phyloP scores from a whole-genome alignment of 2,888 invertebrate genomes.

The Acleris holmiana region DNA sequence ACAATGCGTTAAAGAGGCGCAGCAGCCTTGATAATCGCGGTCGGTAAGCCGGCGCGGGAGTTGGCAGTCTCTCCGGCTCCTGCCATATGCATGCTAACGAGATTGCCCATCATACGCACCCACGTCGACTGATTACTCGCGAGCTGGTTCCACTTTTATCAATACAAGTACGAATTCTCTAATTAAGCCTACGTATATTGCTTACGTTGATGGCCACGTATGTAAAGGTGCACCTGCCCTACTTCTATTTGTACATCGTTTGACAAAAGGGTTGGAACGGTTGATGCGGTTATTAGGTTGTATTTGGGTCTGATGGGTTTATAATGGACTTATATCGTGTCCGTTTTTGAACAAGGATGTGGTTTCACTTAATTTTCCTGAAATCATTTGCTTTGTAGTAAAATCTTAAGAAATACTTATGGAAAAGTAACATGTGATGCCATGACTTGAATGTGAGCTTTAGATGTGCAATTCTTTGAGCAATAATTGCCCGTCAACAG shows the following conservation, averaged over 20 bases:
- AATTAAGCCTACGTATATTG: not conserved
- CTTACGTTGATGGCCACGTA: no score
- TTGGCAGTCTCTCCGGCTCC: constrained; percentile 55
- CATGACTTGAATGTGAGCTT: no score
- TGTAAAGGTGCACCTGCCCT: no score
- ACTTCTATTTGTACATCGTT: not conserved
- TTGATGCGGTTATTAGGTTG: constrained; percentile 4
- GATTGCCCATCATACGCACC: constrained; percentile 54
- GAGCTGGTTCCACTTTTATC: constrained; percentile 39
- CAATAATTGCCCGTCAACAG: not conserved
- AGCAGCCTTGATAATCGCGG: constrained; percentile 50
- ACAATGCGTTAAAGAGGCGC: constrained; percentile 47
- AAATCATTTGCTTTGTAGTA: not conserved
- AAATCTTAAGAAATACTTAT: no score
- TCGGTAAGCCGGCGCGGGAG: constrained; percentile 47
- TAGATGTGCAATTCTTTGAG: not conserved
- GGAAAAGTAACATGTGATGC: no score
- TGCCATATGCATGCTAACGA: constrained; percentile 62
- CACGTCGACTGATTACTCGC: constrained; percentile 45
- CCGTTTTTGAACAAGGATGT: not conserved
- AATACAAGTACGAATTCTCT: constrained; percentile 2
- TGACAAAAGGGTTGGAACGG: not conserved
- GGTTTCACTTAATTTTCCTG: not conserved
- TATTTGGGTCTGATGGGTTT: constrained; percentile 6
- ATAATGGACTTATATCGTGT: constrained; percentile 17